Percentiles rank a stretch among this genome's conserved stretches.
Evolutionary conservation across 1,140 invertebrate species (phyloP).

Genomic region (Drosophila erecta): DNA sequence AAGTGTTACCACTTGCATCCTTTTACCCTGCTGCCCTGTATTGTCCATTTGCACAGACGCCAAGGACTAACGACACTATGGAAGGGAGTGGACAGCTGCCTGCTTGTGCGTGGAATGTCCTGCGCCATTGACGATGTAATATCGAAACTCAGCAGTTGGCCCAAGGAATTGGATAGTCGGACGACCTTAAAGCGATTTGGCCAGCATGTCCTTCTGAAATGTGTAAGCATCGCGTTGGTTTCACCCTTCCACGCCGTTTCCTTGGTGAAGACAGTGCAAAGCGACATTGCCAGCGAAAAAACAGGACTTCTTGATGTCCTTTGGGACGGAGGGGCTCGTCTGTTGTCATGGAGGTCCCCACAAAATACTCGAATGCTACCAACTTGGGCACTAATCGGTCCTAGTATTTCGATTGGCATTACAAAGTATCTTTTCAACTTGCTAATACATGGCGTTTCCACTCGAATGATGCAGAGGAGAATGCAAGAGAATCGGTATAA

Average conservation of each 20-base stretch:
- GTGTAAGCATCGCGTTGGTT: constrained; percentile 92
- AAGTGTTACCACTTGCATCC: constrained; percentile 92
- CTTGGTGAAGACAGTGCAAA: constrained; percentile 97
- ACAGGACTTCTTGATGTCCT: constrained; percentile 96
- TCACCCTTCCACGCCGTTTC: constrained; percentile 97
- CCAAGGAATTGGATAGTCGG: constrained; percentile 93
- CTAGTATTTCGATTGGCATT: constrained; percentile 89
- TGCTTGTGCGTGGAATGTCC: constrained; percentile 94
- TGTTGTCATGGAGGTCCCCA: constrained; percentile 91
- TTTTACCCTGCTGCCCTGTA: constrained; percentile 93
- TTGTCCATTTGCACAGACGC: constrained; percentile 91
- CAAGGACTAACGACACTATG: constrained; percentile 95
- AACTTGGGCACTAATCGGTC: constrained; percentile 94
- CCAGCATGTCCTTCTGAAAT: constrained; percentile 93
- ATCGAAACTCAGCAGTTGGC: constrained; percentile 95
- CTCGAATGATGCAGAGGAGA: constrained; percentile 86
- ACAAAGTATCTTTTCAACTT: constrained; percentile 85
- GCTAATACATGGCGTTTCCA: constrained; percentile 87
- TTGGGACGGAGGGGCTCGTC: constrained; percentile 92
- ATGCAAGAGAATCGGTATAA: constrained; percentile 86
- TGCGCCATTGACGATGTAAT: constrained; percentile 95
- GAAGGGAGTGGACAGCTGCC: constrained; percentile 96
- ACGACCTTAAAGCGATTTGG: constrained; percentile 88
- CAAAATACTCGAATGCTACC: constrained; percentile 94
- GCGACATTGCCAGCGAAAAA: constrained; percentile 97